Evolutionary conservation across 2,113 vertebrate species (phyloP).

Genomic region (Stictonetta naevosa): DNA sequence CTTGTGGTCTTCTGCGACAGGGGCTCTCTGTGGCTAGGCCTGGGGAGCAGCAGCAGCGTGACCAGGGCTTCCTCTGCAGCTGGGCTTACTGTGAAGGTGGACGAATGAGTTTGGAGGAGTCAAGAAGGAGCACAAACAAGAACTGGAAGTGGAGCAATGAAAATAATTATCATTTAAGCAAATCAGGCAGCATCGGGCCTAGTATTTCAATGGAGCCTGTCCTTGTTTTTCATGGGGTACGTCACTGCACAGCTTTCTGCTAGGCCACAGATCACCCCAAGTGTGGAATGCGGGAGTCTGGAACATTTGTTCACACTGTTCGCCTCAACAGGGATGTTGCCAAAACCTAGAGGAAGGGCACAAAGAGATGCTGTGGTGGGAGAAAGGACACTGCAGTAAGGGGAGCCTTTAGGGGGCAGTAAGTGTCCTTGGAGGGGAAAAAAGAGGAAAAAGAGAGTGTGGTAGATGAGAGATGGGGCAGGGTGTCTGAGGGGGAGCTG

Average conservation of each 20-base stretch:
- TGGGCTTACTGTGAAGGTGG: not conserved
- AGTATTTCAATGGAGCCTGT: not conserved
- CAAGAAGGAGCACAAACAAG: not conserved
- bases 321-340: not conserved
- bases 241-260: not conserved
- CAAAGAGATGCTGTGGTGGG: not conserved
- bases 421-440: not conserved
- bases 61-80: not conserved
- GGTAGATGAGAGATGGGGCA: not conserved
- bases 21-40: not conserved
- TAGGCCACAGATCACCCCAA: not conserved
- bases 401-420: constrained; percentile 53
- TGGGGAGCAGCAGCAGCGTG: not conserved
- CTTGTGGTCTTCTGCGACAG: not conserved
- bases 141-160: not conserved
- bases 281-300: not conserved
- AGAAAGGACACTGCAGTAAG: not conserved
- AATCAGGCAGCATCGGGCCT: not conserved
- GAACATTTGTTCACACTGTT: fast-evolving
- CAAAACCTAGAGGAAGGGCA: not conserved
- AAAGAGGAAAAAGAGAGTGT: not conserved
- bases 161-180: not conserved
- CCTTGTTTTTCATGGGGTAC: not conserved
- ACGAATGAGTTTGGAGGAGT: not conserved
- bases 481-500: not conserved